Percentiles rank a stretch among this genome's conserved stretches.
Evolutionary conservation across 2,113 vertebrate species (phyloP).

Genomic region (Craseonycteris thonglongyai): DNA sequence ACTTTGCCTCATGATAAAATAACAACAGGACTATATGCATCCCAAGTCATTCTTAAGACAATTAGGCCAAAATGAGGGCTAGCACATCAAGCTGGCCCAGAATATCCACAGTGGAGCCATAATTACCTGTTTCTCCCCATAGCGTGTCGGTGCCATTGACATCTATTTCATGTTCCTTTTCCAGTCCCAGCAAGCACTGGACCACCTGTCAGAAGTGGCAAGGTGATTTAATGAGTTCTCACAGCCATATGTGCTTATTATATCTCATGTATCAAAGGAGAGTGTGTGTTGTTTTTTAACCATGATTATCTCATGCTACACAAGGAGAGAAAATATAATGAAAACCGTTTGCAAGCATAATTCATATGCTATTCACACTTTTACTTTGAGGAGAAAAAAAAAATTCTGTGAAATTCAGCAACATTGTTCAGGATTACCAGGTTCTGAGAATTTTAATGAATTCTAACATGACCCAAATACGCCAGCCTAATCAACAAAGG

Average conservation of each 20-base stretch:
- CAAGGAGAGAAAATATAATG: conserved; percentile 55
- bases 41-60: conserved; percentile 15
- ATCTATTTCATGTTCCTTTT: conserved; percentile 86
- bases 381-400: conserved; percentile 23
- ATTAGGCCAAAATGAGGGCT: not conserved
- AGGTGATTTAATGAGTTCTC: conserved; percentile 52
- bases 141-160: conserved; percentile 92
- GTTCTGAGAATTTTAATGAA: conserved; percentile 61
- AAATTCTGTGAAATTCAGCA: conserved; percentile 23
- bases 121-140: conserved; percentile 99
- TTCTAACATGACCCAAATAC: conserved; percentile 51
- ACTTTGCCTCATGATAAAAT: conserved; percentile 24
- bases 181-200: conserved; percentile 85
- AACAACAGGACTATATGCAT: not conserved
- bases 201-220: conserved; percentile 87
- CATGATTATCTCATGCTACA: conserved; percentile 38
- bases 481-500: conserved; percentile 57
- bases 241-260: conserved; percentile 3
- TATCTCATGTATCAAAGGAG: not conserved
- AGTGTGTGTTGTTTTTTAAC: conserved; percentile 29
- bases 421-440: conserved; percentile 22
- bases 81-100: not conserved
- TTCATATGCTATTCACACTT: conserved; percentile 60
- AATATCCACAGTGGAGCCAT: not conserved
- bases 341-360: conserved; percentile 52